A percentile compares a stretch with the other conserved stretches of the same genome.
These are phyloP conservation scores for Diabrotica virgifera DNA, from an alignment of 1,140 invertebrate species.

Conservation along the genomic window DNA sequence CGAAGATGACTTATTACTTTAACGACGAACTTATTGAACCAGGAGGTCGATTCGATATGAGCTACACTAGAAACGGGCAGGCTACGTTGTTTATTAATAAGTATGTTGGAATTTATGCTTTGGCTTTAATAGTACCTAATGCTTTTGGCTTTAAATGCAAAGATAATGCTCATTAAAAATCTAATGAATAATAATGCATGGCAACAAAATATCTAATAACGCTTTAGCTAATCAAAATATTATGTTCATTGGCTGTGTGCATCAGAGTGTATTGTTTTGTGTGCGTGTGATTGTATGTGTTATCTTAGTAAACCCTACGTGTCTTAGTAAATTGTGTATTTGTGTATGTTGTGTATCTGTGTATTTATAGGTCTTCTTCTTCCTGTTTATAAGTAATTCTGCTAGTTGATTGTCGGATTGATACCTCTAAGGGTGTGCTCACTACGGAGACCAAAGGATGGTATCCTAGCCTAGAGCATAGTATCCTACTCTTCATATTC, in stretches of 20 bases:
- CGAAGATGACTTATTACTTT: slow-evolving; percentile 84
- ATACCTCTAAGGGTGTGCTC: too few species aligned
- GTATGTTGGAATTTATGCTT: slow-evolving; percentile 50
- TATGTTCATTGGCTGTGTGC: background rate
- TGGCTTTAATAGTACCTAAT: background rate
- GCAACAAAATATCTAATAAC: background rate
- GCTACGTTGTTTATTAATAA: slow-evolving; percentile 83
- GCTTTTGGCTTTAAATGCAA: background rate
- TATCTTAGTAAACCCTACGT: too few species aligned
- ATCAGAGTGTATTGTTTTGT: too few species aligned
- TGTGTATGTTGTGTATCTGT: too few species aligned
- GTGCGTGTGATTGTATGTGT: too few species aligned
- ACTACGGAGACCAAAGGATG: too few species aligned
- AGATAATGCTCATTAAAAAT: background rate
- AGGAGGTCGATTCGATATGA: slow-evolving; percentile 77
- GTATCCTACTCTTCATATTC: too few species aligned
- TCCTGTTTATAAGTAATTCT: too few species aligned
- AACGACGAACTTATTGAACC: slow-evolving; percentile 78
- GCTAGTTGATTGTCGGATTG: too few species aligned
- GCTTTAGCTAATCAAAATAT: background rate
- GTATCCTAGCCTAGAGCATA: too few species aligned
- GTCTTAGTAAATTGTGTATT: too few species aligned
- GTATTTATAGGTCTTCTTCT: too few species aligned
- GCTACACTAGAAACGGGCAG: slow-evolving; percentile 86
- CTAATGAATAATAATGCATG: background rate